Percentiles rank a stretch among this genome's conserved stretches.
Conservation (phyloP, 1,140 invertebrate species). For the Magallana angulata region DNA sequence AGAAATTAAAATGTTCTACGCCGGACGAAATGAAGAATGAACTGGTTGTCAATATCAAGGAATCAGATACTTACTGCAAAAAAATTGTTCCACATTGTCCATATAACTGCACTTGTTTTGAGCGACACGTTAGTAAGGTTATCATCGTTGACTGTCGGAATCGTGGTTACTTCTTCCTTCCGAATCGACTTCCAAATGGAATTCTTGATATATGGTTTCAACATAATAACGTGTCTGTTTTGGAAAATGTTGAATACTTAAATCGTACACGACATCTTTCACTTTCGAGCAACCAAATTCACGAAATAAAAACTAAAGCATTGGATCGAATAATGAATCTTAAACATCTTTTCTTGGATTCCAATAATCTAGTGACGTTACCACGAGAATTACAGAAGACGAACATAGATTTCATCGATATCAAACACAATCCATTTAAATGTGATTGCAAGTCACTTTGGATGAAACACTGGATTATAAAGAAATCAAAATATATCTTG, state of each 20-base stretch:
- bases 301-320: slow-evolving; percentile 40
- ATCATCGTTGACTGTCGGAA: slow-evolving; percentile 67
- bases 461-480: slow-evolving; percentile 67
- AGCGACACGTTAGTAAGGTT: slow-evolving; percentile 52
- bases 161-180: slow-evolving; percentile 44
- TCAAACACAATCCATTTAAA: slow-evolving; percentile 64
- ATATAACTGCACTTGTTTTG: slow-evolving; percentile 60
- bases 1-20: slow-evolving; percentile 61
- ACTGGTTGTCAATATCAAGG: slow-evolving; percentile 49
- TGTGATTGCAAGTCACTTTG: slow-evolving; percentile 68
- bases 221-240: slow-evolving; percentile 60
- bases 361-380: slow-evolving; percentile 61
- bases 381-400: slow-evolving; percentile 45
- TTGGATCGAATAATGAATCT: slow-evolving; percentile 49
- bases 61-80: slow-evolving; percentile 65
- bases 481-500: slow-evolving; percentile 23
- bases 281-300: slow-evolving; percentile 57
- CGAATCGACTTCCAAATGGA: slow-evolving; percentile 54
- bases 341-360: slow-evolving; percentile 55
- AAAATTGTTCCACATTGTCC: slow-evolving; percentile 55
- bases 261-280: slow-evolving; percentile 44
- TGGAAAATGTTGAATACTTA: slow-evolving; percentile 40
- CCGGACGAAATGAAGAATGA: slow-evolving; percentile 59
- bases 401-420: slow-evolving; percentile 31
- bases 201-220: slow-evolving; percentile 67